phyloP scores from a whole-genome alignment of 2,888 invertebrate species.

The Dicranocentrus wangi region DNA sequence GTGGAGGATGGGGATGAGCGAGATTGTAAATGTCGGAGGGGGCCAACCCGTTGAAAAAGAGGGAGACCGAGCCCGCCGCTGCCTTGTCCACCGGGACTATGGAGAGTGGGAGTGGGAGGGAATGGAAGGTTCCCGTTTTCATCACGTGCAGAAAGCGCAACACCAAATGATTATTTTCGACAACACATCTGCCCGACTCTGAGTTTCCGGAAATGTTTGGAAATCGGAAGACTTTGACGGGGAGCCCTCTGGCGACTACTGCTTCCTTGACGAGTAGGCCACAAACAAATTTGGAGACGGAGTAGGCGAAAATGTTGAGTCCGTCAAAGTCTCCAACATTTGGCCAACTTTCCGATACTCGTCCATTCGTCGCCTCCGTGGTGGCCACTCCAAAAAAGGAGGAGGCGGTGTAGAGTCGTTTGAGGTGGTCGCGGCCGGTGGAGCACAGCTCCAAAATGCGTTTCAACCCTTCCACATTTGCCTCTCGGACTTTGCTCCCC shows the following conservation, averaged over 20 bases:
- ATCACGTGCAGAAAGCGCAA: slow-evolving; percentile 35
- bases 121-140: slow-evolving; percentile 24
- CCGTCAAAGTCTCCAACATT: slow-evolving; percentile 43
- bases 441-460: slow-evolving; percentile 18
- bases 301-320: slow-evolving; percentile 28
- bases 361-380: slow-evolving; percentile 1
- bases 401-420: slow-evolving; percentile 15
- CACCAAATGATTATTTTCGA: slow-evolving; percentile 37
- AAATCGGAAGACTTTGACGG: slow-evolving; percentile 23
- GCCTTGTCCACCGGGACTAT: slow-evolving; percentile 14
- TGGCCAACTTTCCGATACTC: slow-evolving; percentile 36
- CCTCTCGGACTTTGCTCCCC: slow-evolving; percentile 12
- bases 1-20: slow-evolving; percentile 13
- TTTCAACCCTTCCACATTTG: slow-evolving; percentile 40
- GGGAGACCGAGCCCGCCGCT: background rate
- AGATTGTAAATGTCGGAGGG: slow-evolving; percentile 35
- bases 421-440: background rate
- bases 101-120: slow-evolving; percentile 14
- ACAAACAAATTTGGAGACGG: slow-evolving; percentile 31
- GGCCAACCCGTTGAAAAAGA: slow-evolving; percentile 3
- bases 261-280: slow-evolving; percentile 35
- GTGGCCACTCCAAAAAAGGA: slow-evolving; percentile 30
- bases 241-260: slow-evolving; percentile 9
- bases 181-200: slow-evolving; percentile 16
- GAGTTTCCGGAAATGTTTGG: slow-evolving; percentile 31